Evolutionary conservation across 2,888 invertebrate genomes (phyloP), one percentile per base, ranked within the genome.

Genomic region (Eupithecia tripunctaria): DNA sequence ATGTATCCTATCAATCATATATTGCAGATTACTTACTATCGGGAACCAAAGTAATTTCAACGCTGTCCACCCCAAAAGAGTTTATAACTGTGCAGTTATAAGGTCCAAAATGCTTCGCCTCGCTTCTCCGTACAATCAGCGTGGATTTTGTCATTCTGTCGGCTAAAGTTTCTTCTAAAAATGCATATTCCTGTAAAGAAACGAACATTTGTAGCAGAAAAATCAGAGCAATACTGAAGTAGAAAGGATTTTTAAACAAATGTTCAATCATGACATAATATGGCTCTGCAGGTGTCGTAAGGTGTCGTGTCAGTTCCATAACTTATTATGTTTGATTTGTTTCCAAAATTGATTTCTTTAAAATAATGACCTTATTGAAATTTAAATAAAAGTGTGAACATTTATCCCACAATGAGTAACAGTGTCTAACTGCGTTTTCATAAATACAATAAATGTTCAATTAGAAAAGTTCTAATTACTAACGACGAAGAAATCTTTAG

Each of bases 1-100:
- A 29, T 29, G 2, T 29, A 29, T 29, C 29, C 29, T 3, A 29
- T 29, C 29, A 29, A 2, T 29, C 2, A 29, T n/a, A n/a, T n/a
- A n/a, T n/a, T n/a, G n/a, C n/a, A n/a, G n/a, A n/a, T n/a, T 80
- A 96, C 97, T 97, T 95, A 99, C 99, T 97, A 94, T 98, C 98
- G 79, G 97, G 97, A 87, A 97, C 95, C 78, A 99, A 95, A 75
- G 96, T 96, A 76, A 99, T 98, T 87, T 97, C 96, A 80, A 97
- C 95, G 63, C 97, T 97, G 85, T 98, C 98, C 76, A 96, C 96
- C 38, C 99, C 99, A 85, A 98, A 98, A 36, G 96, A 96, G 89
- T 99, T 99, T 69, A 96, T 96, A n/a, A 98, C 98, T 66, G 98
- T 98, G 88, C 99, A 99, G 91, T 99, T 99, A 93, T 99, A 99